These are phyloP conservation scores for Delichon dasypus DNA, from an alignment of 2,797 vertebrate species.

Conservation along the genomic window DNA sequence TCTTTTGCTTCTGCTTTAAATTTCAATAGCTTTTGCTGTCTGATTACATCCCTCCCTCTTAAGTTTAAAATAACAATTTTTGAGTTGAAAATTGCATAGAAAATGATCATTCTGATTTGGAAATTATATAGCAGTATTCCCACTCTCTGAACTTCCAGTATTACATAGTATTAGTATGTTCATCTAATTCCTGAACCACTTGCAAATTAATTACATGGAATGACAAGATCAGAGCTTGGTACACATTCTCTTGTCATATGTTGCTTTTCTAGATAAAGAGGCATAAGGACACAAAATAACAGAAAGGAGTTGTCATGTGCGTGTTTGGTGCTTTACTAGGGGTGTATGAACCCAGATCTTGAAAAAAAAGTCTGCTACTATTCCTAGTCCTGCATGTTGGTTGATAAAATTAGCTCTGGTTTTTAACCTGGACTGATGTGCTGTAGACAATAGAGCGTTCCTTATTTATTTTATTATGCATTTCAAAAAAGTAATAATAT, in stretches of 20 bases:
- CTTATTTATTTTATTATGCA: background rate
- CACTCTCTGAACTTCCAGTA: background rate
- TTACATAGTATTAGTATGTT: background rate
- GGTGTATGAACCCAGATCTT: background rate
- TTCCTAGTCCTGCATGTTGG: background rate
- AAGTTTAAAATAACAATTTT: constrained; percentile 15
- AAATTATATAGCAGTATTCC: background rate
- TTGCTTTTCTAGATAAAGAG: background rate
- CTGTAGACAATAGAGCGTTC: background rate
- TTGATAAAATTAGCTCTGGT: background rate
- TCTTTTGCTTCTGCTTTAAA: background rate
- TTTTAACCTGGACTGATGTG: background rate
- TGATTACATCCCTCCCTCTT: background rate
- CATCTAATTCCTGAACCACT: background rate
- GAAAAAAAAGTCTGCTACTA: background rate
- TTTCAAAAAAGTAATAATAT: background rate
- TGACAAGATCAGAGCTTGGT: background rate
- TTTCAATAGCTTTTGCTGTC: background rate
- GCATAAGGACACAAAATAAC: background rate
- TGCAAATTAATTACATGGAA: background rate
- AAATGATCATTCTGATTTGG: constrained; percentile 15
- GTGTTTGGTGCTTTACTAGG: background rate
- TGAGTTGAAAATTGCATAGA: background rate
- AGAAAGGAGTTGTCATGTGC: background rate
- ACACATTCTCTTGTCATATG: background rate